phyloP scores from a whole-genome alignment of 92 coral and sea anemone species.

The Blastomussa wellsi region DNA sequence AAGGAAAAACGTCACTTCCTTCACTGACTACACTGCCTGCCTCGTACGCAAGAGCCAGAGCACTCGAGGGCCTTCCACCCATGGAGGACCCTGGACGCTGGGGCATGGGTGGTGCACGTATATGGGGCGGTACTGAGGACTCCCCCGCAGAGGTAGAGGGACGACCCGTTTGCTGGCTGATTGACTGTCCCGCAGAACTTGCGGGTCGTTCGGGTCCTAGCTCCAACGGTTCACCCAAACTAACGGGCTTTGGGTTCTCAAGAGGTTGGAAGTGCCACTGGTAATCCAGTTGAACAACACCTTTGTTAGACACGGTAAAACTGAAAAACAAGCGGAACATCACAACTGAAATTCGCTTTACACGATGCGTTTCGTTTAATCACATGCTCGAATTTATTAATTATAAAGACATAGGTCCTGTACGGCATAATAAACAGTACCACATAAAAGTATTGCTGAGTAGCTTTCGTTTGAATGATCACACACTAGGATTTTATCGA shows the following conservation, averaged over 20 bases:
- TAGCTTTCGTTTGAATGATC: background rate
- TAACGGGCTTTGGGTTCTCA: constrained; percentile 54
- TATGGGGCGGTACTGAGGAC: constrained; percentile 48
- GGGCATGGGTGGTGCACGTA: constrained; percentile 33
- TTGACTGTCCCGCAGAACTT: constrained; percentile 61
- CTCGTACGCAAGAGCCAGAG: constrained; percentile 89
- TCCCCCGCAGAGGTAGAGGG: constrained; percentile 74
- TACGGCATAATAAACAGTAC: too few relatives aligned
- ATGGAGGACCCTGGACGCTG: constrained; percentile 69
- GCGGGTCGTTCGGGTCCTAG: constrained; percentile 48
- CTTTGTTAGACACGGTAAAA: constrained; percentile 78
- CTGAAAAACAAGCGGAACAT: constrained; percentile 32
- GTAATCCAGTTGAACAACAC: constrained; percentile 78
- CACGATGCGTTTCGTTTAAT: too few relatives aligned
- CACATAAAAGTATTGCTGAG: too few relatives aligned
- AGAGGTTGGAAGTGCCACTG: constrained; percentile 68
- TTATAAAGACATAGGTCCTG: too few relatives aligned
- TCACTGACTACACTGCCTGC: constrained; percentile 93
- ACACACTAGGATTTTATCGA: background rate
- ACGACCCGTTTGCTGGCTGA: constrained; percentile 70
- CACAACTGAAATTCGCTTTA: background rate
- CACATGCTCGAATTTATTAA: too few relatives aligned
- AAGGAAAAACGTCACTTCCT: constrained; percentile 83
- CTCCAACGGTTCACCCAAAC: constrained; percentile 40
- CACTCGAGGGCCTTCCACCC: constrained; percentile 88